A percentile compares a stretch with the other conserved stretches of the same genome.
phyloP scores from a whole-genome alignment of 2,888 invertebrate species.

The Synergus japonicus region DNA sequence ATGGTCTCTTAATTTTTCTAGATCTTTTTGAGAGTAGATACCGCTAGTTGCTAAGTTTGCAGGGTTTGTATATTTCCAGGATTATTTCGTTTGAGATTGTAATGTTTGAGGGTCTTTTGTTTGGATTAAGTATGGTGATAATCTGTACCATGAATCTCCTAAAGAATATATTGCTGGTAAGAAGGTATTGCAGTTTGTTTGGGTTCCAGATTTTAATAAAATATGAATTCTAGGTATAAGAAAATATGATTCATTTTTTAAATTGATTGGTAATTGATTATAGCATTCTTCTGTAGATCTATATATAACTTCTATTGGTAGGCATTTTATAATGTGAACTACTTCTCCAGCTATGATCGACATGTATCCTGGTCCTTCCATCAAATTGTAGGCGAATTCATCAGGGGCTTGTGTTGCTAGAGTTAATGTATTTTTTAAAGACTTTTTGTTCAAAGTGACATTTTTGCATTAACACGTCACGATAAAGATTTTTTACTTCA shows the following conservation, averaged over 20 bases:
- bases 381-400: slow-evolving; percentile 57
- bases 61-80: too few relatives aligned
- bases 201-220: too few relatives aligned
- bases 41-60: too few relatives aligned
- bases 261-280: too few relatives aligned
- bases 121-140: too few relatives aligned
- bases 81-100: too few relatives aligned
- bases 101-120: too few relatives aligned
- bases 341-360: slow-evolving; percentile 61
- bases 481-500: slow-evolving; percentile 53
- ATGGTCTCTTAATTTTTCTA: slow-evolving; percentile 27
- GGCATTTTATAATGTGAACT: slow-evolving; percentile 34
- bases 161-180: neutral
- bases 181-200: too few relatives aligned
- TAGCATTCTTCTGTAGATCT: slow-evolving; percentile 54
- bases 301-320: slow-evolving; percentile 51
- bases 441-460: slow-evolving; percentile 62
- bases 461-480: slow-evolving; percentile 55
- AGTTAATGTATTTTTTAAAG: slow-evolving; percentile 56
- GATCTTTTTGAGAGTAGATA: slow-evolving; percentile 43
- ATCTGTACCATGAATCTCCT: too few relatives aligned
- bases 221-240: too few relatives aligned
- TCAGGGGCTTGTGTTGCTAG: slow-evolving; percentile 58
- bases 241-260: too few relatives aligned
- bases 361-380: slow-evolving; percentile 60